Base-by-base conservation (phyloP, 2,113 vertebrate genomes). In the Passer domesticus region DNA sequence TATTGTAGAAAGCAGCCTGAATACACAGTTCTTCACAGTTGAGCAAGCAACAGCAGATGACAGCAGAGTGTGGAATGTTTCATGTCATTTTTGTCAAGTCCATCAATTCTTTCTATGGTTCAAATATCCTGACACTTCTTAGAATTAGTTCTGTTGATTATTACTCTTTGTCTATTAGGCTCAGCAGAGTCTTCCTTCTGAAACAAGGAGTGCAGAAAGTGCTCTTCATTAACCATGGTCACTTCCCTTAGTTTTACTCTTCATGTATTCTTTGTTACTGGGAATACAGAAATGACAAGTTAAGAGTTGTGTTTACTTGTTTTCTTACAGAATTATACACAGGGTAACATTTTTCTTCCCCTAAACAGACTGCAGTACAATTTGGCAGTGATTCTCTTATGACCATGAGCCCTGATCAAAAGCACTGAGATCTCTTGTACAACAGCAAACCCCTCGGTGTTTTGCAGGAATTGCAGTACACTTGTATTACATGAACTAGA, bases 1-100 rank as follows among this genome's bases (percentile, higher is more conserved):
- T 82, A 92, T 52, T 92, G 73, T 49, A 94, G 91, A 95, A 97
- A 97, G 97, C 96, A 96, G 88, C 92, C 92, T 80, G 68, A 90
- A 89, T 39, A 95, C 96, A 97, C 74, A 92, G 93, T 77, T 97
- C 94, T 97, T 97, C 97, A 96, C 97, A 96, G 97, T 74, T 97
- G 33, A 94, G 96, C 96, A 97, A 97, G 96, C 97, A 93, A 92
- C 93, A 95, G 94, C 92, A 75, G 84, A 87, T 70, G 94, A 94
- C 9, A 95, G 90, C 50, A 52, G 24, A 75, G 69, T 64, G 90
- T 95, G 95, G 89, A 92, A 68, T 89, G 84, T 91, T 90, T 96
- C 92, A 86, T 4, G 15, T 96, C 3, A 90, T 85, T 89, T 95
- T 90, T 89, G 80, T 87, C 39, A 60, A 90, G 60, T 63, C 59